Conservation (phyloP, 2,113 vertebrate species). For the Epinephelus moara region DNA sequence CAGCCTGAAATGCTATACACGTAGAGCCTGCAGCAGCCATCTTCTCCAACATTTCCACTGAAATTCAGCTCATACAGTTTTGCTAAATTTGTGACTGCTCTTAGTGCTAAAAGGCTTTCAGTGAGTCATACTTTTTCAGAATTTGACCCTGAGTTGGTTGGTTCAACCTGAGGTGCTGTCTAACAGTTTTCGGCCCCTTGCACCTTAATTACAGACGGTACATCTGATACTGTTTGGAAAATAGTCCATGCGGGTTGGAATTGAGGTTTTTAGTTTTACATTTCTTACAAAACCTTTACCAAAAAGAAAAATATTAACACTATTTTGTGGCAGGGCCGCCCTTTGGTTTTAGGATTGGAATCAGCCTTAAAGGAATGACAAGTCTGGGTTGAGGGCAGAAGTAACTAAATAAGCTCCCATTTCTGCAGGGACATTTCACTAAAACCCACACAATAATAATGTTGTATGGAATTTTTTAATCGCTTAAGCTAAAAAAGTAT, state of each 20-base stretch:
- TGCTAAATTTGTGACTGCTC: conserved; percentile 38
- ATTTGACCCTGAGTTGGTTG: conserved; percentile 15
- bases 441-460: background rate
- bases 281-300: background rate
- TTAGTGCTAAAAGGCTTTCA: conserved; percentile 54
- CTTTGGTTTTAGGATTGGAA: background rate
- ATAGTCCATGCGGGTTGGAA: background rate
- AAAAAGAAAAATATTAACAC: background rate
- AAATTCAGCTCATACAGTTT: conserved; percentile 21
- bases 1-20: conserved; percentile 39
- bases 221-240: background rate
- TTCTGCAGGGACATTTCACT: background rate
- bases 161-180: conserved; percentile 21
- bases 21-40: conserved; percentile 33
- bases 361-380: background rate
- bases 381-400: background rate
- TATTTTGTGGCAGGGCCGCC: background rate
- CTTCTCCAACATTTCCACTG: conserved; percentile 33
- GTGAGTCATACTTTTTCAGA: conserved; percentile 38
- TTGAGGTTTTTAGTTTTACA: background rate
- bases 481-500: background rate
- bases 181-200: background rate
- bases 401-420: background rate
- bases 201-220: conserved; percentile 5
- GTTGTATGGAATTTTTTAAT: no score